A percentile compares a stretch with the other conserved stretches of the same genome.
These are phyloP conservation scores for Azorinus chamasolen DNA, from an alignment of 2,888 invertebrate genomes.

Conservation along the genomic window DNA sequence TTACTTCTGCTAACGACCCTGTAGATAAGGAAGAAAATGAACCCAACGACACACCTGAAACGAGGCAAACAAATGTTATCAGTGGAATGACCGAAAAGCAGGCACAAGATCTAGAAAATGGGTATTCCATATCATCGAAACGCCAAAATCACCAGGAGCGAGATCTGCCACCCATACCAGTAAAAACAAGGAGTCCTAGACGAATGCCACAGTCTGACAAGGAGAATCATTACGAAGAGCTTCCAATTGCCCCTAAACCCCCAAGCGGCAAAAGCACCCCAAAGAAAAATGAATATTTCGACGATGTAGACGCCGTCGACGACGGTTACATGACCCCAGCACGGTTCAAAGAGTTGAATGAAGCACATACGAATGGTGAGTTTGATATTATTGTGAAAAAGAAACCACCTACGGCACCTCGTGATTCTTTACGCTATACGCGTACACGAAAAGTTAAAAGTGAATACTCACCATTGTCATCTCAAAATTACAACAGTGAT, in stretches of 20 bases:
- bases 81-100: constrained; percentile 25
- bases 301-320: constrained; percentile 48
- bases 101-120: constrained; percentile 46
- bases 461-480: constrained; percentile 50
- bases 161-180: constrained; percentile 80
- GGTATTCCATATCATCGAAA: constrained; percentile 37
- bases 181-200: constrained; percentile 45
- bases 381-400: constrained; percentile 64
- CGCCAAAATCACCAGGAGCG: constrained; percentile 66
- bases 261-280: constrained; percentile 42
- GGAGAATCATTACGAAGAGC: constrained; percentile 79
- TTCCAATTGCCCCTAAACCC: constrained; percentile 78
- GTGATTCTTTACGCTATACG: constrained; percentile 58
- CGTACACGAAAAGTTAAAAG: constrained; percentile 66
- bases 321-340: constrained; percentile 82
- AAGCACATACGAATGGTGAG: constrained; percentile 21
- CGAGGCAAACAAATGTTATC: neutral
- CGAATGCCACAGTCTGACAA: constrained; percentile 43
- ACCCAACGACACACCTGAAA: constrained; percentile 13
- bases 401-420: constrained; percentile 74
- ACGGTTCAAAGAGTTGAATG: constrained; percentile 60
- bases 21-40: constrained; percentile 31
- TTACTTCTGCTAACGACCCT: constrained; percentile 29
- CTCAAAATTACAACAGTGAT: constrained; percentile 39
- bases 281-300: constrained; percentile 12